Percentiles rank a stretch among this genome's conserved stretches.
Conservation (phyloP, 2,113 vertebrate species). For the Osmerus eperlanus region DNA sequence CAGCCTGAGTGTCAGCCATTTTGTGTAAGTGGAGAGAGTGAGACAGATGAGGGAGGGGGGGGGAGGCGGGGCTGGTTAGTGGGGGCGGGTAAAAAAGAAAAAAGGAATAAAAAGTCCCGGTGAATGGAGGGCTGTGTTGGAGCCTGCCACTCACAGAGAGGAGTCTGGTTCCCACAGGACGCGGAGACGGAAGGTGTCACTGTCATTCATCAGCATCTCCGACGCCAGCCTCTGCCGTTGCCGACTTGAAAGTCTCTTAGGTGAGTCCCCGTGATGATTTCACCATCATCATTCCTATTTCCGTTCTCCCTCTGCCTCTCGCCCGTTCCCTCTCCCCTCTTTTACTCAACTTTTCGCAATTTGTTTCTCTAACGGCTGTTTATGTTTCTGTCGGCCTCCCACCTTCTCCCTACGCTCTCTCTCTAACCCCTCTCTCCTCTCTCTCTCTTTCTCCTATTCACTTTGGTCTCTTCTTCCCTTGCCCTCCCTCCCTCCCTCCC, state of each 20-base stretch:
- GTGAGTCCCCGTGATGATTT: neutral
- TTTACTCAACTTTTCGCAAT: too few species aligned
- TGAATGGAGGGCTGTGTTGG: neutral
- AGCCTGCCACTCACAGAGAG: conserved; percentile 4
- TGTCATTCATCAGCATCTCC: neutral
- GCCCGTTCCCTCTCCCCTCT: too few species aligned
- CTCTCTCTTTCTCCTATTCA: neutral
- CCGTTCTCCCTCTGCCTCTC: too few species aligned
- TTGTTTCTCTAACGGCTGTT: too few species aligned
- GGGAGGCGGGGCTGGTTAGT: too few species aligned
- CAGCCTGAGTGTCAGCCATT: neutral
- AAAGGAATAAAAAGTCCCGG: neutral
- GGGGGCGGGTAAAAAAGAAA: too few species aligned
- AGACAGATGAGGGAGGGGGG: neutral
- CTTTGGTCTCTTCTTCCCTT: neutral
- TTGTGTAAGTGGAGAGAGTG: neutral
- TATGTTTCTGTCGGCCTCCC: neutral
- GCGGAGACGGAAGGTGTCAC: neutral
- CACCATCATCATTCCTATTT: neutral
- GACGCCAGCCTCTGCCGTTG: neutral
- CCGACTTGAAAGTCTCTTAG: conserved; percentile 1
- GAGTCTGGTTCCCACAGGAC: neutral
- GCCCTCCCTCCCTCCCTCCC: neutral
- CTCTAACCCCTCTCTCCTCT: neutral
- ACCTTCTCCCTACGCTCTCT: neutral